Base-by-base conservation (phyloP, 2,888 invertebrate genomes). In the Drosophila algonquin region DNA sequence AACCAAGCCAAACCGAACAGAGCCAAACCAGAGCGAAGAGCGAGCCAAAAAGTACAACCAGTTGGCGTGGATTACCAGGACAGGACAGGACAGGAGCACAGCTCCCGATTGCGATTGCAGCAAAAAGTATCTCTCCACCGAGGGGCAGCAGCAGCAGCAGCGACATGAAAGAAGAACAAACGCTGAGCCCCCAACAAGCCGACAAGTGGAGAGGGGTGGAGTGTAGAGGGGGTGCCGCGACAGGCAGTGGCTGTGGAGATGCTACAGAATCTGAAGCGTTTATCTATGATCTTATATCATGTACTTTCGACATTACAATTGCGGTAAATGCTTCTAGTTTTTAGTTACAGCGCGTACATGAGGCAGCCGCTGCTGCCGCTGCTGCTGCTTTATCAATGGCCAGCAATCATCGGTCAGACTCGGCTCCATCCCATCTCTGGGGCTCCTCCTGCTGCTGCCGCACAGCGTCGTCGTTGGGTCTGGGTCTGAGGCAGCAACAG, bases 231-330 rank as follows among this genome's bases (percentile, higher is more conserved):
- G 24, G 40, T 35, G 46, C 14, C 9, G 48, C 8, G 8, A 8
- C 30, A 46, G 40, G 40, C 46, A 40, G 46, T 45, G 21, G 57
- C 57, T 48, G n/a, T 35, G 67, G 63, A 89, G 89, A 84, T 84
- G 88, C 77, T 77, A 73, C 77, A 78, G 82, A 87, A 84, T 82
- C 84, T 80, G 87, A 84, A 88, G 80, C 81, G 82, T 90, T 91
- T 92, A 92, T 91, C 91, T 90, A 68, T 76, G 89, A 92, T 91
- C 92, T 91, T 90, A 90, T 91, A 91, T 91, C 91, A 86, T 91
- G 92, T 92, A 92, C 86, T 90, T 91, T 90, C 91, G 91, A 92
- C 92, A 91, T 91, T 91, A 91, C 92, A 92, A 92, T 92, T 91
- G 91, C 90, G 91, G 91, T 90, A 91, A 90, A 91, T 91, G 91